Conservation (phyloP, 2,888 invertebrate species). For the Drosophila phalerata region DNA sequence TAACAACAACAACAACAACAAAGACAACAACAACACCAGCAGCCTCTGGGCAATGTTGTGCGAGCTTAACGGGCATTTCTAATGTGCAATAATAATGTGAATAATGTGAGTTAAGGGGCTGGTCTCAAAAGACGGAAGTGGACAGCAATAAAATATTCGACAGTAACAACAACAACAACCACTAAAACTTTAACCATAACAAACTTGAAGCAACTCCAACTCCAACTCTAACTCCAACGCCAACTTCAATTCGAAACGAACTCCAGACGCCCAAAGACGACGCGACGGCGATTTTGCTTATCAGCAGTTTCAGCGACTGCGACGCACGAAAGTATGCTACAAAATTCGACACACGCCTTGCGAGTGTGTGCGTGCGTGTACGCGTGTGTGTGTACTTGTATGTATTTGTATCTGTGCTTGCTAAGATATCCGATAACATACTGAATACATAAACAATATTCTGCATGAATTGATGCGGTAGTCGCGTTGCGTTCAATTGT, state of each 20-base stretch:
- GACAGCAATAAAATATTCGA: slow-evolving; percentile 69
- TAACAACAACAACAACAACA: background rate
- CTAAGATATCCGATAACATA: slow-evolving; percentile 52
- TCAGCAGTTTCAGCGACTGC: slow-evolving; percentile 42
- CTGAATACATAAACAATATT: slow-evolving; percentile 71
- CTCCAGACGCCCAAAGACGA: slow-evolving; percentile 26
- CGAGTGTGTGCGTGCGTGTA: slow-evolving; percentile 3
- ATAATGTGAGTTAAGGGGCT: background rate
- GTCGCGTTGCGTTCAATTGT: slow-evolving; percentile 34
- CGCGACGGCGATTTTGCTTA: slow-evolving; percentile 48
- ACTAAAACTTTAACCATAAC: slow-evolving; percentile 70
- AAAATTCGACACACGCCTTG: slow-evolving; percentile 14
- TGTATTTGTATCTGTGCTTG: slow-evolving; percentile 14
- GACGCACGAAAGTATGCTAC: slow-evolving; percentile 55
- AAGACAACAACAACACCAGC: slow-evolving; percentile 1
- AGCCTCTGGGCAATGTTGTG: slow-evolving; percentile 31
- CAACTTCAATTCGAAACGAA: slow-evolving; percentile 11
- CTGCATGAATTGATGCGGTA: slow-evolving; percentile 61
- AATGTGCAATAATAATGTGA: slow-evolving; percentile 6
- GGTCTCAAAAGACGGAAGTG: slow-evolving; percentile 46
- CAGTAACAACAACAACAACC: slow-evolving; percentile 25
- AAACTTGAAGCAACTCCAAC: slow-evolving; percentile 35
- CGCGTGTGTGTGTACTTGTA: background rate
- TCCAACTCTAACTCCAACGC: slow-evolving; percentile 4
- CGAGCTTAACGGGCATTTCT: slow-evolving; percentile 26